phyloP scores from a whole-genome alignment of 1,140 invertebrate genomes.

The Hylaeus volcanicus region DNA sequence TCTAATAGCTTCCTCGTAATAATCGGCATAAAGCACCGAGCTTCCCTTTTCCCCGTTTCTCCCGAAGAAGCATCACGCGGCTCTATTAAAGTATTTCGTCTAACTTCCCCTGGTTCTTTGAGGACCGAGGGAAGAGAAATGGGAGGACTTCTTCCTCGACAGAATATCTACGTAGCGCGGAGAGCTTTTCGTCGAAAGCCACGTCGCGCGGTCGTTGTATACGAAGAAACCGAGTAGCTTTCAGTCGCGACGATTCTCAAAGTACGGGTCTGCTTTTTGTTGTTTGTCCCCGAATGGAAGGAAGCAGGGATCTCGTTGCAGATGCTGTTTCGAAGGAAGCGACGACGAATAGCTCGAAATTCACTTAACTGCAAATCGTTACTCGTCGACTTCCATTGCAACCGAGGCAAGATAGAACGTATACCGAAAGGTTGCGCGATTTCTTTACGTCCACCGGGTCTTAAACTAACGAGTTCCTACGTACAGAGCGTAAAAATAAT shows the following conservation, averaged over 20 bases:
- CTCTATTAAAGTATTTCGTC: constrained; percentile 26
- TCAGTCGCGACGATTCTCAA: constrained; percentile 37
- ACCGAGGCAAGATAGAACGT: background rate
- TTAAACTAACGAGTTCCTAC: no score
- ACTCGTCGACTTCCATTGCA: constrained; percentile 9
- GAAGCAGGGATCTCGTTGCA: background rate
- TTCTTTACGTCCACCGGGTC: no score
- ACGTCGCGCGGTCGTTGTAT: constrained; percentile 25
- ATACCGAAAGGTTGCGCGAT: background rate
- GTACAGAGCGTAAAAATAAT: no score
- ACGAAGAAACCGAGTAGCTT: constrained; percentile 33
- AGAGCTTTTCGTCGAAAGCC: constrained; percentile 13
- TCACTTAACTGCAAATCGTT: constrained; percentile 56
- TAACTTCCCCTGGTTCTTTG: constrained; percentile 12
- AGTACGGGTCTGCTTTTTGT: constrained; percentile 15
- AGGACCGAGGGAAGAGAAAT: constrained; percentile 11
- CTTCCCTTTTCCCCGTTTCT: constrained; percentile 6
- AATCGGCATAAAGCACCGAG: constrained; percentile 40
- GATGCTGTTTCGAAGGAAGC: constrained; percentile 36
- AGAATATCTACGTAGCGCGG: background rate
- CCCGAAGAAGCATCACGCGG: background rate
- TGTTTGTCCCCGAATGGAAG: constrained; percentile 1
- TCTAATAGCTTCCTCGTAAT: constrained; percentile 50
- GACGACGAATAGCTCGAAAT: constrained; percentile 39
- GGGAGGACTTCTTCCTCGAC: background rate